Evolutionary conservation across 2,113 vertebrate species (phyloP).

Genomic region (Sus scrofa): T2T-Sscrofa CM000823.6:45470001-45470500

Average conservation of each 20-base stretch:
- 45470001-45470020: not conserved
- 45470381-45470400: not conserved
- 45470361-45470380: not conserved
- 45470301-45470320: slow-evolving; percentile 24
- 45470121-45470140: not conserved
- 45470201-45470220: not conserved
- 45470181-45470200: not conserved
- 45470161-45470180: no score
- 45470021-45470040: not conserved
- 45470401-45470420: rapidly evolving
- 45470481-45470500: not conserved
- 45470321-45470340: not conserved
- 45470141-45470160: not conserved
- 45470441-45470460: no score
- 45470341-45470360: not conserved
- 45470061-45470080: not conserved
- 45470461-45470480: not conserved
- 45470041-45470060: not conserved
- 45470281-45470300: not conserved
- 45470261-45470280: not conserved
- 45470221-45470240: not conserved
- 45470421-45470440: rapidly evolving
- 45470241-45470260: not conserved
- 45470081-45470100: not conserved
- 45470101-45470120: slow-evolving; percentile 21